Evolutionary conservation across 2,113 vertebrate species (phyloP).

Genomic region (Cranoglanis bouderius): DNA sequence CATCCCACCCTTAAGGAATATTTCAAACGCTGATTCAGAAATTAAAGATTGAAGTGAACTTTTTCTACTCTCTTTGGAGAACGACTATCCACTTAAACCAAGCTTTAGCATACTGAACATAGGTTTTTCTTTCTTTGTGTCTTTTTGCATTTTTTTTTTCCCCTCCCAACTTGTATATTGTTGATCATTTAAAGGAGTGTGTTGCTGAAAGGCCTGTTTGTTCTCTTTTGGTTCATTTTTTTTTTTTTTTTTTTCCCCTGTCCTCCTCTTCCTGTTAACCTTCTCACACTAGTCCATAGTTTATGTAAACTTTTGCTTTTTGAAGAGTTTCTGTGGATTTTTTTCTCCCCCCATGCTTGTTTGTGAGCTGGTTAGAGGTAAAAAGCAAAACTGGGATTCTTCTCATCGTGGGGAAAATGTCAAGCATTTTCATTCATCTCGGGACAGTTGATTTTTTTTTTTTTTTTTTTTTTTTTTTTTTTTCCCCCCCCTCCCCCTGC

Average conservation of each 20-base stretch:
- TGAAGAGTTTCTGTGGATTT: constrained; percentile 5
- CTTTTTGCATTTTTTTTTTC: constrained; percentile 8
- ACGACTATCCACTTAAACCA: constrained; percentile 21
- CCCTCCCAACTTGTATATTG: constrained; percentile 47
- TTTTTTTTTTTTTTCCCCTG: neutral
- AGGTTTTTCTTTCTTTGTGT: neutral
- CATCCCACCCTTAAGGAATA: constrained; percentile 34
- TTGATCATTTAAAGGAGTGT: constrained; percentile 46
- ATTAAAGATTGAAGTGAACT: constrained; percentile 34
- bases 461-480: neutral
- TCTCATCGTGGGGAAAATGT: constrained; percentile 33
- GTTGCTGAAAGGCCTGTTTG: constrained; percentile 27
- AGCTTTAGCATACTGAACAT: constrained; percentile 17
- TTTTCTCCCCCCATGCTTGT: constrained; percentile 31
- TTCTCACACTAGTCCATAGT: constrained; percentile 45
- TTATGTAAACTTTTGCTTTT: constrained; percentile 46
- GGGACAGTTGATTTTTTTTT: neutral
- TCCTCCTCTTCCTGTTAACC: neutral
- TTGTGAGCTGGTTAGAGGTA: constrained; percentile 43
- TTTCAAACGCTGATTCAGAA: constrained; percentile 38
- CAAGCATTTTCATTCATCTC: constrained; percentile 41
- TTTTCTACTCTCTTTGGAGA: constrained; percentile 53
- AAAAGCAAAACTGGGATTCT: constrained; percentile 39
- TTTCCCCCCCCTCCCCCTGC: too few species aligned
- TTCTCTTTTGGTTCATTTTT: neutral